Percentiles rank a stretch among this genome's conserved stretches.
Conservation (phyloP, 1,140 invertebrate species). For the Drosophila navojoa region DNA sequence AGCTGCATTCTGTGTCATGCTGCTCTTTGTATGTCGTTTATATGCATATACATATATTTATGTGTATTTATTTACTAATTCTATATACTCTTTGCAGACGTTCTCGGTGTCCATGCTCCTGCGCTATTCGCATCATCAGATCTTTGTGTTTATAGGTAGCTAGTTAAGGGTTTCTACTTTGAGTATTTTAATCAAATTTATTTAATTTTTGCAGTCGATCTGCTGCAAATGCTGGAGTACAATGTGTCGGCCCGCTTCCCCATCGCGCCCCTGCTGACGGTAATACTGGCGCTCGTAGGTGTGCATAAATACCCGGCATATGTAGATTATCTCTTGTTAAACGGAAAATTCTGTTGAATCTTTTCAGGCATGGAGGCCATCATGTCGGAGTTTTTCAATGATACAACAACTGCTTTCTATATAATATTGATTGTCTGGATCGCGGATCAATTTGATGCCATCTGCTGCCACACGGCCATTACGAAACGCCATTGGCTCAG, state of each 20-base stretch:
- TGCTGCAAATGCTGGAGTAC: conserved; percentile 98
- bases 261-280: conserved; percentile 97
- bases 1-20: conserved; percentile 97
- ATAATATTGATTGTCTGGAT: conserved; percentile 99
- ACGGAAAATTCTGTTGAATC: conserved; percentile 16
- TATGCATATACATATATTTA: neutral
- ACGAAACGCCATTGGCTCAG: conserved; percentile 97
- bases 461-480: conserved; percentile 98
- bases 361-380: conserved; percentile 98
- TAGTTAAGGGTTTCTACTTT: neutral
- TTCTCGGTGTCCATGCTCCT: conserved; percentile 98
- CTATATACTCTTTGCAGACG: conserved; percentile 89
- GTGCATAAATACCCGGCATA: conserved; percentile 84
- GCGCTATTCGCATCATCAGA: conserved; percentile 99
- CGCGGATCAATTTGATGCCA: conserved; percentile 99
- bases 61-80: neutral
- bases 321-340: neutral
- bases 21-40: conserved; percentile 97
- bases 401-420: conserved; percentile 99
- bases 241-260: conserved; percentile 97
- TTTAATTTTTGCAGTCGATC: conserved; percentile 90
- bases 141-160: conserved; percentile 98
- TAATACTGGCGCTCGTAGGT: conserved; percentile 99
- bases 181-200: conserved; percentile 4
- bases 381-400: conserved; percentile 99